phyloP scores from a whole-genome alignment of 1,140 invertebrate genomes.

The Thaumetopoea pityocampa region DNA sequence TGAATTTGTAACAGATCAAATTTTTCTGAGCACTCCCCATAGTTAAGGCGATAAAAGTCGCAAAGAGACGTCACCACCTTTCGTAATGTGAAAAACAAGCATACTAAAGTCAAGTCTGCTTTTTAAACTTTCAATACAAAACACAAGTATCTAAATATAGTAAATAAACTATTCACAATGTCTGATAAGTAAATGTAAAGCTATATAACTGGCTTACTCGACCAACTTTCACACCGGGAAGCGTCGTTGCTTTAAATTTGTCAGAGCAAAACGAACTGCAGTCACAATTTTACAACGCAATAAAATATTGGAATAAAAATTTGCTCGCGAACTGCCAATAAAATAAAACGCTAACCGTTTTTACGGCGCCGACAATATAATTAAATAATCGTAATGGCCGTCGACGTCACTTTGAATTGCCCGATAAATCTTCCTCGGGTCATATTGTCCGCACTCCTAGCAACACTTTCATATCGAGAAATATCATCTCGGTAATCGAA shows the following conservation, averaged over 20 bases:
- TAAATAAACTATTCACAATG: too few species aligned
- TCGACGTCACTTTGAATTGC: conserved; percentile 62
- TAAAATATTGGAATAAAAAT: conserved; percentile 75
- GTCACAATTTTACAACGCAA: conserved; percentile 60
- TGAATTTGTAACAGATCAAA: too few species aligned
- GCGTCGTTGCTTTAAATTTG: conserved; percentile 36
- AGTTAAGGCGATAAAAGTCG: too few species aligned
- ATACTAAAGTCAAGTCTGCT: too few species aligned
- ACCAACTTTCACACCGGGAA: conserved; percentile 20
- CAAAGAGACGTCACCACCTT: too few species aligned
- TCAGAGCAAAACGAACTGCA: conserved; percentile 47
- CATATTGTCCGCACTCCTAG: conserved; percentile 72
- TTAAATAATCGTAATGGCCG: conserved; percentile 73
- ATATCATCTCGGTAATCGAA: conserved; percentile 74
- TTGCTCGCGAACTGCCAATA: conserved; percentile 57
- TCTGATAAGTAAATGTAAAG: too few species aligned
- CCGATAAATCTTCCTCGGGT: conserved; percentile 70
- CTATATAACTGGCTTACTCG: too few species aligned
- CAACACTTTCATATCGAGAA: conserved; percentile 75
- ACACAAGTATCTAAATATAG: too few species aligned
- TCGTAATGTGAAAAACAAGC: too few species aligned
- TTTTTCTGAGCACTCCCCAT: too few species aligned
- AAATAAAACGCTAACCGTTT: conserved; percentile 73
- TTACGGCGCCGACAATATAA: conserved; percentile 74
- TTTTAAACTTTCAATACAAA: too few species aligned